These are phyloP conservation scores for Lacanobia oleracea DNA, from an alignment of 2,888 invertebrate genomes.

Conservation along the genomic window DNA sequence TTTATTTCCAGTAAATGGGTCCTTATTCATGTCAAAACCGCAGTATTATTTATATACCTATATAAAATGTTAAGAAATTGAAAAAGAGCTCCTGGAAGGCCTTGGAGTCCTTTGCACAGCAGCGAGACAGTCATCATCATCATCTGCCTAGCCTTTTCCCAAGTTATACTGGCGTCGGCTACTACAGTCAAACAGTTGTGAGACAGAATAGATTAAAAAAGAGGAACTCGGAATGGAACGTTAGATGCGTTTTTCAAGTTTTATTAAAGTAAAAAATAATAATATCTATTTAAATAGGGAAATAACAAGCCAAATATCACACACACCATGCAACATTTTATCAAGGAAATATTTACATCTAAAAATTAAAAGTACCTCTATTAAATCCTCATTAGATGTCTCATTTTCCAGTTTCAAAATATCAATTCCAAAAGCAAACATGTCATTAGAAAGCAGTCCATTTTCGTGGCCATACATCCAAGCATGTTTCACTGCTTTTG, in stretches of 20 bases:
- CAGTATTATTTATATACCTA: background rate
- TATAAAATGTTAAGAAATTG: background rate
- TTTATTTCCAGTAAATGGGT: background rate
- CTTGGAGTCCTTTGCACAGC: too few relatives aligned
- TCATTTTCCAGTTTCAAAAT: conserved; percentile 80
- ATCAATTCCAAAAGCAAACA: conserved; percentile 85
- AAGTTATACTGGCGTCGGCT: too few relatives aligned
- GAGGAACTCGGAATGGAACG: too few relatives aligned
- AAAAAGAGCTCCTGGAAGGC: background rate
- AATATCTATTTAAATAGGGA: background rate
- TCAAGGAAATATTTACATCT: background rate
- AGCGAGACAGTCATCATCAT: too few relatives aligned
- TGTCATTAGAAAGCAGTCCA: conserved; percentile 80
- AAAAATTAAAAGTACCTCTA: conserved; percentile 71
- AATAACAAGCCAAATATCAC: background rate
- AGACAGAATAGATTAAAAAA: too few relatives aligned
- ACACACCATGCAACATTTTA: background rate
- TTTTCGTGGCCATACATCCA: conserved; percentile 84
- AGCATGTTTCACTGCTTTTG: conserved; percentile 81
- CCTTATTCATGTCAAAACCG: too few relatives aligned
- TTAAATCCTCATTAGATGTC: conserved; percentile 74
- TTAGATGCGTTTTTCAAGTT: too few relatives aligned
- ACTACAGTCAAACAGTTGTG: too few relatives aligned
- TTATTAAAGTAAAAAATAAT: background rate
- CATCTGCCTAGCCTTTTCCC: too few relatives aligned